Evolutionary conservation across 1,140 invertebrate species (phyloP).

Genomic region (Triops longicaudatus): DNA sequence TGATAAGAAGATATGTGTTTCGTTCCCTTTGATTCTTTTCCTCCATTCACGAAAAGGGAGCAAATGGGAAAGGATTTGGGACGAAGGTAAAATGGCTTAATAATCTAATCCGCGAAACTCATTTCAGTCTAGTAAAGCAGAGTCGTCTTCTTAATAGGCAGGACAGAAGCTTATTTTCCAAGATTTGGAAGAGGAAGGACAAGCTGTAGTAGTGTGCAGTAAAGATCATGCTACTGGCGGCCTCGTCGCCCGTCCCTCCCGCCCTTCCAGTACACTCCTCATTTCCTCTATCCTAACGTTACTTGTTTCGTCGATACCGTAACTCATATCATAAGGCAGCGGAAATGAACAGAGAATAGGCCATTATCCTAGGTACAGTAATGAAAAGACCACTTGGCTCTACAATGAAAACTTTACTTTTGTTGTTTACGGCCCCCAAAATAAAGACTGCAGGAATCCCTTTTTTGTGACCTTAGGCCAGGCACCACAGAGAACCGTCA

Average conservation of each 20-base stretch:
- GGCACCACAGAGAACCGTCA: not conserved
- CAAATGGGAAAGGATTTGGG: not conserved
- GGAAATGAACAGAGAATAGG: not conserved
- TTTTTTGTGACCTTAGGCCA: not conserved
- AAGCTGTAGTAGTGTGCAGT: not conserved
- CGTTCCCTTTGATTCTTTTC: not conserved
- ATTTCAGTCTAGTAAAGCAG: not conserved
- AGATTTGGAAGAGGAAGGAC: not conserved
- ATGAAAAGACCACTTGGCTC: not conserved
- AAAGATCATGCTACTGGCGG: not conserved
- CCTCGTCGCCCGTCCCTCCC: not conserved
- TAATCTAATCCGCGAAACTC: slow-evolving; percentile 3
- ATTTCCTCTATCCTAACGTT: not conserved
- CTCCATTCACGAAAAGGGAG: not conserved
- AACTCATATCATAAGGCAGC: not conserved
- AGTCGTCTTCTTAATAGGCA: not conserved
- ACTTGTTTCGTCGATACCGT: not conserved
- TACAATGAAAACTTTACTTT: not conserved
- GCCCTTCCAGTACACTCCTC: not conserved
- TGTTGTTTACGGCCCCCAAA: not conserved
- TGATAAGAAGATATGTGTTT: not conserved
- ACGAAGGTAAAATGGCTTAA: not conserved
- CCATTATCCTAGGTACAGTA: slow-evolving; percentile 1
- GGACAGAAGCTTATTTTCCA: not conserved
- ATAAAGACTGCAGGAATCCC: not conserved